Evolutionary conservation across 2,888 invertebrate genomes (phyloP).

Genomic region (Pristionchus arcanus): DNA sequence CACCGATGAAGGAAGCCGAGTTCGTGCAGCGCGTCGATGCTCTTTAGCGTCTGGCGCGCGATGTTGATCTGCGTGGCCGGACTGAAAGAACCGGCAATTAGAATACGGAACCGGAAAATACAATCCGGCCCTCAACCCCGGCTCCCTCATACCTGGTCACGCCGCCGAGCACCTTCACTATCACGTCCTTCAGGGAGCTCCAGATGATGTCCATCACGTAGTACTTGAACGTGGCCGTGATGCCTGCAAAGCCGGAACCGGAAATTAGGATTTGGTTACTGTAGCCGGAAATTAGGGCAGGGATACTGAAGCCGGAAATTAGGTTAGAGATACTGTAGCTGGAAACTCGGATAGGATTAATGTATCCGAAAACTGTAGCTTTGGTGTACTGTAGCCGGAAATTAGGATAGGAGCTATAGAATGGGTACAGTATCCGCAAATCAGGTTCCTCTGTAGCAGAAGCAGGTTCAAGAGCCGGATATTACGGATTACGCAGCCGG

Average conservation of each 20-base stretch:
- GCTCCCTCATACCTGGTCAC: not conserved
- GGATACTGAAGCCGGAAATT: too few species aligned
- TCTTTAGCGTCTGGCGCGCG: not conserved
- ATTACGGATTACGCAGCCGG: too few species aligned
- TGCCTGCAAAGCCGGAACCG: not conserved
- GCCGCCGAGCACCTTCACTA: not conserved
- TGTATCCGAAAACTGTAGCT: too few species aligned
- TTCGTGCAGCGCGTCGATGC: conserved; percentile 55
- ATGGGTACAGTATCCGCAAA: too few species aligned
- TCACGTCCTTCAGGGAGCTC: not conserved
- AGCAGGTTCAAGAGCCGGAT: too few species aligned
- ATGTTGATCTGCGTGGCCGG: not conserved
- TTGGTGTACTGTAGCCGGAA: too few species aligned
- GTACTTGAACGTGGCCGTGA: not conserved
- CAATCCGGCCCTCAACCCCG: not conserved
- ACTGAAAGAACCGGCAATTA: not conserved
- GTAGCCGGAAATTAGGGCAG: too few species aligned
- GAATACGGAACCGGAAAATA: not conserved
- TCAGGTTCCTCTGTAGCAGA: too few species aligned
- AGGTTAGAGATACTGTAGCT: too few species aligned
- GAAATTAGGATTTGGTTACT: not conserved
- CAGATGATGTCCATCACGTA: conserved; percentile 2
- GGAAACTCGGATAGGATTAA: too few species aligned
- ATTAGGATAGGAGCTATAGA: too few species aligned
- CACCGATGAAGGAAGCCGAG: conserved; percentile 56